Base-by-base conservation (phyloP, 2,888 invertebrate genomes). In the Dasypolia templi region DNA sequence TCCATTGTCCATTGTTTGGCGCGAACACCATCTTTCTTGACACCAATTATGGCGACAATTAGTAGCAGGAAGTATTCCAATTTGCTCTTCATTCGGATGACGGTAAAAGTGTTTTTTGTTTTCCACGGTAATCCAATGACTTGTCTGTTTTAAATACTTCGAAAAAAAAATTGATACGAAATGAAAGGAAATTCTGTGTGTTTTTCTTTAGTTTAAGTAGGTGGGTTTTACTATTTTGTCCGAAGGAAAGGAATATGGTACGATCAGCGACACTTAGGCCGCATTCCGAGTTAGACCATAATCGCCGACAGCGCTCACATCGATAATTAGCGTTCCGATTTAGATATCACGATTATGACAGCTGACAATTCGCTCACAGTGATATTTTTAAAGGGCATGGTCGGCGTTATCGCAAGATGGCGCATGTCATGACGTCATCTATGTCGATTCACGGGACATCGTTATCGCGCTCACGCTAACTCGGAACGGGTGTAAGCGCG, bases 1-100 rank as follows among this genome's bases (percentile, higher is more conserved):
- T 56, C 53, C 73, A 79, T 89, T 89, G 90, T 89, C 86, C 88
- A 89, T 89, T 90, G 89, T 89, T 84, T 76, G 84, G 84, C 84
- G 83, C 71, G 86, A 86, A 80, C 78, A 74, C 80, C 77, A 85
- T 86, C 81, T 87, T 87, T 87, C 85, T 72, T 78, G 42, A 70
- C 76, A 74, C 53, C 70, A 79, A 83, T 88, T 74, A 88, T 79
- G 75, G 64, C 63, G 64, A 76, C 65, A 87, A 88, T 88, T 88
- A 86, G 29, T 46, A 79, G 49, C 81, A 85, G 89, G 87, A 88
- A 88, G 86, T 75, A 74, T 86, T 75, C 61, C 75, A 72, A 72
- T 87, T 83, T 80, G 71, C 77, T 86, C 59, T 77, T 71, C 83
- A 77, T 83, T 85, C 78, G 78, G 64, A 62, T 72, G 82, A 63